Evolutionary conservation across 2,113 vertebrate genomes (phyloP), one percentile per base, ranked within the genome.

Genomic region (Isurus oxyrinchus): DNA sequence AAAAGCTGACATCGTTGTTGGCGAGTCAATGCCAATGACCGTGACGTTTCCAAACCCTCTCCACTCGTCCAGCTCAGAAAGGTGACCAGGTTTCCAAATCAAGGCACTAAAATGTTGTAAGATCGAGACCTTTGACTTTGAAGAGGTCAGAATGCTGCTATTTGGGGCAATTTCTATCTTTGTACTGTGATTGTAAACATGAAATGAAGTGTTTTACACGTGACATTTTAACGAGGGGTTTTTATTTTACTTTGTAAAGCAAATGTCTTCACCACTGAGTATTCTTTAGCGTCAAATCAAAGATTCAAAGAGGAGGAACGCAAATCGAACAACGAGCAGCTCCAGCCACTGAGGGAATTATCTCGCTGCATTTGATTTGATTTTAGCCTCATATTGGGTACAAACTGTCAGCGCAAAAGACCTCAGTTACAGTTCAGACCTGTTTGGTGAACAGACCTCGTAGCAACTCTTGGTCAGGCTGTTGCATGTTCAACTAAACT

Each of bases 1-100:
- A 99, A 98, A 98, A n/a, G 90, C 96, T 57, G 57, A 49, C 96
- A 95, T 3, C 2, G 59, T 94, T 40, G 19, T 63, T 94, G 90
- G 59, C n/a, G 61, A 2, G 86, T 7, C 7, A 14, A 5, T 40
- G 59, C 59, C 88, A 40, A 0, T 61, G 55, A 40, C 59, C 57
- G 14, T 23, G 90, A 61, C 23, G n/a, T 21, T 8, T 3, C 53
- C 53, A 13, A 69, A 96, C 97, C 97, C 96, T 96, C 96, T 79
- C 96, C 14, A 31, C 87, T 23, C 63, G 67, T 59, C 88, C 40
- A 76, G 94, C 67, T 69, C 40, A 10, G 31, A 49, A 25, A 49
- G 10, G 66, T 55, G 66, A 49, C 94, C 67, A 6, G 5, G 16
- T 66, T 94, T 57, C 57, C 5, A 1, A 66, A 23, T 40, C 35